Conservation (phyloP, 92 coral and sea anemone species). For the Actinostola sp. region DNA sequence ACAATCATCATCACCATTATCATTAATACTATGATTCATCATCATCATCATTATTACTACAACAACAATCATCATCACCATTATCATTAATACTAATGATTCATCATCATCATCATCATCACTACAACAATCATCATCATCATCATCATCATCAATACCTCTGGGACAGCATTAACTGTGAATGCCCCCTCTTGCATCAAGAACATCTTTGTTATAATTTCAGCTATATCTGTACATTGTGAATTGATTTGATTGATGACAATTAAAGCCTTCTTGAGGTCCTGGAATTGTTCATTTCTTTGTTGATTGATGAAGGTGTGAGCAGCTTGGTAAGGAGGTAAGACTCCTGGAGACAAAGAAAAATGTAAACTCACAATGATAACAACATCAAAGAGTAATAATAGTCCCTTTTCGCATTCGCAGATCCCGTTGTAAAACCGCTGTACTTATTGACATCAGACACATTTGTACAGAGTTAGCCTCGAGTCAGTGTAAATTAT, state of each 20-base stretch:
- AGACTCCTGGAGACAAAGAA: slow-evolving; percentile 54
- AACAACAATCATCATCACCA: too few species aligned
- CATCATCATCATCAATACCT: slow-evolving; percentile 42
- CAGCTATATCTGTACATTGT: slow-evolving; percentile 49
- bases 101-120: background rate
- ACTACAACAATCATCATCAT: background rate
- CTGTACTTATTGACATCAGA: too few species aligned
- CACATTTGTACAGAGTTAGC: too few species aligned
- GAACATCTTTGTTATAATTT: slow-evolving; percentile 73
- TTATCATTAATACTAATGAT: too few species aligned
- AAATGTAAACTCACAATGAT: background rate
- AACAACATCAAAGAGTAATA: background rate
- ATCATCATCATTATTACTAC: too few species aligned
- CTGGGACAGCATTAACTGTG: slow-evolving; percentile 71
- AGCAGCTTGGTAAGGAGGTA: slow-evolving; percentile 84
- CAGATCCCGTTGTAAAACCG: too few species aligned
- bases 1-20: too few species aligned
- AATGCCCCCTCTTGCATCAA: slow-evolving; percentile 85
- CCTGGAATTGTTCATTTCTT: slow-evolving; percentile 75
- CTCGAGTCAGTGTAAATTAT: too few species aligned
- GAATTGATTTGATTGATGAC: slow-evolving; percentile 58
- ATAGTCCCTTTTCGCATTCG: too few species aligned
- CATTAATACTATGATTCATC: too few species aligned
- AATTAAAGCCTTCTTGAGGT: slow-evolving; percentile 70
- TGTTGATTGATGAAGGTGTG: slow-evolving; percentile 75